phyloP scores from a whole-genome alignment of 2,888 invertebrate species.

The Cyaniris semiargus region DNA sequence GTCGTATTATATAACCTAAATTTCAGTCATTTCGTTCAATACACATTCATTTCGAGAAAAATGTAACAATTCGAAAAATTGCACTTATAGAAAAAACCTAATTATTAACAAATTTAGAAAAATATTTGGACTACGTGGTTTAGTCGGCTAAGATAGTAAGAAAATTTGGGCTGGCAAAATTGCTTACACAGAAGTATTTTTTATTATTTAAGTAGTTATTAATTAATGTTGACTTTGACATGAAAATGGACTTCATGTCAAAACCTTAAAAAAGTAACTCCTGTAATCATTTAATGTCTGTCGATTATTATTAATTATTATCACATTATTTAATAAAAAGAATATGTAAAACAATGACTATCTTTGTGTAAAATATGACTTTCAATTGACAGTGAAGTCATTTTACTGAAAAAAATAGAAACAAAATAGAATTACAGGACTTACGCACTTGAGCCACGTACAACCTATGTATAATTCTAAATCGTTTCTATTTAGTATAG shows the following conservation, averaged over 20 bases:
- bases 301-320: too few species aligned
- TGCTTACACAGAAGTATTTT: too few species aligned
- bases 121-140: constrained; percentile 32
- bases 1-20: constrained; percentile 61
- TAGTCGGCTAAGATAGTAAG: neutral
- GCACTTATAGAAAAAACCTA: constrained; percentile 38
- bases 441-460: constrained; percentile 4
- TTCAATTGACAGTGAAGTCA: too few species aligned
- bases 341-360: neutral
- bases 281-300: too few species aligned
- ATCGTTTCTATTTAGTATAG: neutral
- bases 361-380: too few species aligned
- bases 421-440: neutral
- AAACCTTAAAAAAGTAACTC: neutral
- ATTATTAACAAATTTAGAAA: constrained; percentile 43
- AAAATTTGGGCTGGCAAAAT: neutral
- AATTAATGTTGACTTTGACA: neutral
- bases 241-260: neutral
- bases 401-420: neutral
- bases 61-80: constrained; percentile 40
- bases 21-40: constrained; percentile 66
- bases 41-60: constrained; percentile 50
- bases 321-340: neutral
- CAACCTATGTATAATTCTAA: constrained; percentile 2
- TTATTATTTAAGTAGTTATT: too few species aligned